Percentiles rank a stretch among this genome's conserved stretches.
These are phyloP conservation scores for Probosciger aterrimus DNA, from an alignment of 2,113 vertebrate species.

Conservation along the genomic window DNA sequence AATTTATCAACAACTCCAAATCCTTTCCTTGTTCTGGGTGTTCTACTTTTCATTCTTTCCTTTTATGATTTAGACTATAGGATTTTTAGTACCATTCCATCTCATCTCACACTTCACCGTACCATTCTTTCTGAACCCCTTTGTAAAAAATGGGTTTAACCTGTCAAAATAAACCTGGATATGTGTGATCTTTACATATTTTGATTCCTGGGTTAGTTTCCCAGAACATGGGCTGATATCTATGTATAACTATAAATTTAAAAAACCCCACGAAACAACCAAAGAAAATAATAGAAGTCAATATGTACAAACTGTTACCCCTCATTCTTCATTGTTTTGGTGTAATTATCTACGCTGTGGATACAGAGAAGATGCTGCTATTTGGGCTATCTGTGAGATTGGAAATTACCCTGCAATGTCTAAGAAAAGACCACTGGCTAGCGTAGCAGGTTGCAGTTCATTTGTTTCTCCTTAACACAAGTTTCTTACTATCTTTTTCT, in stretches of 20 bases:
- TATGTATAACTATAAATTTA: neutral
- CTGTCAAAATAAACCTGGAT: neutral
- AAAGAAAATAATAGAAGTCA: neutral
- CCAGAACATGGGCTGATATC: neutral
- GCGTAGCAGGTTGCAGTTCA: neutral
- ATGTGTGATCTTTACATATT: neutral
- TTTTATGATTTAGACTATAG: conserved; percentile 23
- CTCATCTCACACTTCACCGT: neutral
- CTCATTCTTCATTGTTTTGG: neutral
- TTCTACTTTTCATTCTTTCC: conserved; percentile 38
- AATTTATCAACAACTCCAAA: conserved; percentile 51
- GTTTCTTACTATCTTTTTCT: neutral
- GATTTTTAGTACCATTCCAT: conserved; percentile 48
- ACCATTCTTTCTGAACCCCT: conserved; percentile 31
- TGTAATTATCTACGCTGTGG: neutral
- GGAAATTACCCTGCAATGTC: neutral
- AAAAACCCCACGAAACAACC: neutral
- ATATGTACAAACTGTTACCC: neutral
- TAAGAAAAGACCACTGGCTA: neutral
- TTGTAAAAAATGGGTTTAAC: conserved; percentile 45
- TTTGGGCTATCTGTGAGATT: neutral
- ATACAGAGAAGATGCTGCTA: neutral
- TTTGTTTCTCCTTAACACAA: neutral
- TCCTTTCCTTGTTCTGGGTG: conserved; percentile 13
- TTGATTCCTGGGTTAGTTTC: neutral